Conservation (phyloP, 2,113 vertebrate species). For the Zingel zingel region DNA sequence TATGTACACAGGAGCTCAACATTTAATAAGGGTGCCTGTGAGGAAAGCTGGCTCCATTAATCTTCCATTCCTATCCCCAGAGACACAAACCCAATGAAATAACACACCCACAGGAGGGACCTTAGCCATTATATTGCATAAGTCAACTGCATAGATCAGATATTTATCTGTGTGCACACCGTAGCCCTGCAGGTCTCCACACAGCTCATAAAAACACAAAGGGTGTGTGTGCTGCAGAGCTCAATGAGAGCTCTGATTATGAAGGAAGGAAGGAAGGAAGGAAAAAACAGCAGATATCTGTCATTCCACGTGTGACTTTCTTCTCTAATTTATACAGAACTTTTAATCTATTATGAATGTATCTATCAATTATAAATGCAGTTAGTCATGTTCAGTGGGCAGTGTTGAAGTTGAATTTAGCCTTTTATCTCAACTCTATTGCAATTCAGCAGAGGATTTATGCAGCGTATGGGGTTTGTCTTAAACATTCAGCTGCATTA, state of each 20-base stretch:
- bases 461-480: neutral
- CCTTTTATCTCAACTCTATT: constrained; percentile 44
- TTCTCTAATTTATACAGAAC: constrained; percentile 27
- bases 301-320: neutral
- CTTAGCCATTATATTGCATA: constrained; percentile 23
- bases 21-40: constrained; percentile 38
- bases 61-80: constrained; percentile 22
- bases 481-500: constrained; percentile 42
- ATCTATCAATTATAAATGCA: constrained; percentile 56
- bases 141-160: constrained; percentile 25
- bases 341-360: constrained; percentile 58
- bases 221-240: constrained; percentile 21
- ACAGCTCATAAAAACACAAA: constrained; percentile 27
- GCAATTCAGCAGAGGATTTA: constrained; percentile 14
- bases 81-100: constrained; percentile 35
- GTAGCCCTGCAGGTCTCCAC: constrained; percentile 6
- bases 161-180: neutral
- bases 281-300: neutral
- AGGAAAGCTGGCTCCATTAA: constrained; percentile 22
- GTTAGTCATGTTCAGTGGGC: constrained; percentile 42
- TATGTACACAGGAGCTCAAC: constrained; percentile 16
- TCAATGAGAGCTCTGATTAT: constrained; percentile 20
- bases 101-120: constrained; percentile 15
- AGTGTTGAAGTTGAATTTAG: constrained; percentile 33
- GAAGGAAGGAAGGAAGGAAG: neutral